Conservation (phyloP, 2,888 invertebrate species). For the Thereva nobilitata region DNA sequence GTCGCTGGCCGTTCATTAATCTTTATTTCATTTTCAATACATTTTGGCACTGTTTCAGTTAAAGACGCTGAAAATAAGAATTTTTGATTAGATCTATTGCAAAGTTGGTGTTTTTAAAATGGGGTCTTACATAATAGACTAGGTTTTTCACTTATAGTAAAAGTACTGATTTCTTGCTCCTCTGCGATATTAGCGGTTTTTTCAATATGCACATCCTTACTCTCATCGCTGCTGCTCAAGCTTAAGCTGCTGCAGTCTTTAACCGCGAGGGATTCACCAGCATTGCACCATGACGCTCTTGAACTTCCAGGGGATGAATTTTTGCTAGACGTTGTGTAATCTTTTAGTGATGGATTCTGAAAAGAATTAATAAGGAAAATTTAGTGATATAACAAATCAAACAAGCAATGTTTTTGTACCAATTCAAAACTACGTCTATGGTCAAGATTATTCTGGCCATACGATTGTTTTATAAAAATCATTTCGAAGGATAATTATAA, state of each 20-base stretch:
- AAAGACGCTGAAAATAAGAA: constrained; percentile 33
- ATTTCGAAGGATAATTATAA: too few species aligned
- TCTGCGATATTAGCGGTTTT: constrained; percentile 27
- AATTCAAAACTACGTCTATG: neutral
- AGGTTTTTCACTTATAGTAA: constrained; percentile 37
- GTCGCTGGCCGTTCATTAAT: constrained; percentile 50
- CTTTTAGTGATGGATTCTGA: constrained; percentile 43
- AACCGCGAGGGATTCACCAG: constrained; percentile 68
- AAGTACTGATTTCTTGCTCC: constrained; percentile 41
- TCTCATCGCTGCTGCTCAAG: constrained; percentile 63
- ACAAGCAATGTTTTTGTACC: neutral
- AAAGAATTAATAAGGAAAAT: neutral
- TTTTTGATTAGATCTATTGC: neutral
- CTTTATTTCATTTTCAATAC: constrained; percentile 4
- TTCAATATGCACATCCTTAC: constrained; percentile 50
- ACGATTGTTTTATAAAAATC: too few species aligned
- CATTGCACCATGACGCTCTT: constrained; percentile 59
- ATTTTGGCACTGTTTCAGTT: constrained; percentile 34
- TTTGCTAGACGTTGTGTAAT: constrained; percentile 50
- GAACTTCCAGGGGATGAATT: constrained; percentile 52
- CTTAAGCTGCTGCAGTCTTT: constrained; percentile 62
- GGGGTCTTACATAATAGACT: constrained; percentile 39
- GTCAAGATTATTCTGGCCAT: too few species aligned
- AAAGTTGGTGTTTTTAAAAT: neutral
- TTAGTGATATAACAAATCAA: neutral